Evolutionary conservation across 92 coral and sea anemone genomes (phyloP), one percentile per base, ranked within the genome.

Genomic region (Porites lobata): DNA sequence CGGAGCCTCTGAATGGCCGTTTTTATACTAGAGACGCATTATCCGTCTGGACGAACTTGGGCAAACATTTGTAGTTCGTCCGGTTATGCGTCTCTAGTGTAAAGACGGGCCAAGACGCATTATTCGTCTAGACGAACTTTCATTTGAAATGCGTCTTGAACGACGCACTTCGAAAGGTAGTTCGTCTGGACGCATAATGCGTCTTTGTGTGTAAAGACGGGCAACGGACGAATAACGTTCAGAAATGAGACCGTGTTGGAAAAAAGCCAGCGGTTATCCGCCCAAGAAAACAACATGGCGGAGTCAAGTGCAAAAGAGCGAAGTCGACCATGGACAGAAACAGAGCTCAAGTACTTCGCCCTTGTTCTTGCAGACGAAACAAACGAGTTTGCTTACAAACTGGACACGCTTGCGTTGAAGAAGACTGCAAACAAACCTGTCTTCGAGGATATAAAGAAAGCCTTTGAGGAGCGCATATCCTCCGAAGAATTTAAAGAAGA

Each of bases 251-350:
- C 71, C 84, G 89, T 58, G 73, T 22, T 76, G 58, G 8, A 7
- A 65, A 65, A 65, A 65, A 65, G 69, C 69, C 58, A 53, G 58
- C 58, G 58, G 58, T 53, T 53, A 8, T 53, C 12, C 58, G 4
- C 58, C 58, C 9, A 53, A 53, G 58, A 53, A 53, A 53, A 78
- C 68, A 65, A 78, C 57, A 80, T 65, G 66, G 82, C 77, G 77
- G 77, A 54, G 38, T 29, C 85, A 76, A 14, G 73, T 32, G 71
- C 79, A 20, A 75, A 82, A 83, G 76, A 62, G 43, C 26, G 81
- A 69, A 80, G 64, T 82, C 87, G 91, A 7, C 87, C 64, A 81
- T 81, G 87, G 91, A 88, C 91, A 82, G 82, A 88, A 64, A 88
- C 87, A 62, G 87, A 63, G 75, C 87, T 88, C 17, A 88, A 88